Percentiles rank a stretch among this genome's conserved stretches.
phyloP scores from a whole-genome alignment of 2,888 invertebrate species.

The Acheta domesticus region DNA sequence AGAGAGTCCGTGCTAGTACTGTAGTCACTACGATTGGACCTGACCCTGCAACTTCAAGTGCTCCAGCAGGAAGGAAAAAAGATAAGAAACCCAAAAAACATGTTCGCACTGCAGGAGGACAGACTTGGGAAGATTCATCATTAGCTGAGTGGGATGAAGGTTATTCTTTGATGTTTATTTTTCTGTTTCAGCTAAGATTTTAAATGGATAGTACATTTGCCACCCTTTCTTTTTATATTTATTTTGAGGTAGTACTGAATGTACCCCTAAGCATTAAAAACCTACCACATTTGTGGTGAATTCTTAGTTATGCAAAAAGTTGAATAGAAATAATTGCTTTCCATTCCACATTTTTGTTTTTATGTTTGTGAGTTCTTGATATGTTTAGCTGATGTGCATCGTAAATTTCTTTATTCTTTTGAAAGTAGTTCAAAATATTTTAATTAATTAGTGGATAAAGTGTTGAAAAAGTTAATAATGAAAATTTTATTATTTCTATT shows the following conservation, averaged over 20 bases:
- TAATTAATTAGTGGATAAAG: slow-evolving; percentile 22
- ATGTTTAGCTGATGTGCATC: no score
- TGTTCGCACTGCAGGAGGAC: slow-evolving; percentile 87
- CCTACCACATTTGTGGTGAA: no score
- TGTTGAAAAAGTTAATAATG: not conserved
- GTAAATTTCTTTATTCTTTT: no score
- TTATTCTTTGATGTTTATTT: slow-evolving; percentile 41
- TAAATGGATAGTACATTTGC: no score
- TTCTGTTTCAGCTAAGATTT: no score
- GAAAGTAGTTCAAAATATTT: not conserved
- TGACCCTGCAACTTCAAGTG: slow-evolving; percentile 41
- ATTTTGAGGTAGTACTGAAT: no score
- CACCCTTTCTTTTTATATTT: no score
- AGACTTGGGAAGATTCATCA: slow-evolving; percentile 94
- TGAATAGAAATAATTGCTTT: no score
- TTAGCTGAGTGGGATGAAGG: slow-evolving; percentile 93
- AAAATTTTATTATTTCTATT: not conserved
- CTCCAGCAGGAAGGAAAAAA: slow-evolving; percentile 43
- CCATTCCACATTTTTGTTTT: no score
- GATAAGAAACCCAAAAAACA: slow-evolving; percentile 67
- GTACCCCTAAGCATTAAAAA: no score
- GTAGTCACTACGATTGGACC: slow-evolving; percentile 30
- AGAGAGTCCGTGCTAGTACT: slow-evolving; percentile 47
- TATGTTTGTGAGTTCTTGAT: no score
- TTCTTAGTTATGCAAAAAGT: no score